These are phyloP conservation scores for Micromys minutus DNA, from an alignment of 2,113 vertebrate genomes.

Conservation along the genomic window DNA sequence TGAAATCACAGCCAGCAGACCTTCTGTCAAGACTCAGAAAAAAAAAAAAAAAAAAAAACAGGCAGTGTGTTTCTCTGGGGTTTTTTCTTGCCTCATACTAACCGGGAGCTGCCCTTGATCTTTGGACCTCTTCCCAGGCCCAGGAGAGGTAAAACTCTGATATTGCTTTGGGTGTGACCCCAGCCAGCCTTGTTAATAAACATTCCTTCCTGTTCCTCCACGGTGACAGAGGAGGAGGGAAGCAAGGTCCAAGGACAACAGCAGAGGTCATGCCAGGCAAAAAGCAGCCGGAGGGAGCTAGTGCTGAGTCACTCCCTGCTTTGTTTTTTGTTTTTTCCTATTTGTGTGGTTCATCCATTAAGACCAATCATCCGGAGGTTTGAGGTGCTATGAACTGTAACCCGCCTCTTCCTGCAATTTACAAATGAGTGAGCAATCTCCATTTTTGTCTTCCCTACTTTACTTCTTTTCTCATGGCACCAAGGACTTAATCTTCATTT, in stretches of 20 bases:
- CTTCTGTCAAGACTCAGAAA: not conserved
- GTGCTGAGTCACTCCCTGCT: slow-evolving; percentile 40
- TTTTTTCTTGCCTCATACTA: slow-evolving; percentile 24
- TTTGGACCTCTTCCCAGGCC: slow-evolving; percentile 45
- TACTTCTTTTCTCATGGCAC: slow-evolving; percentile 1
- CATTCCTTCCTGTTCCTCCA: slow-evolving; percentile 71
- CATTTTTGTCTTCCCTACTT: not conserved
- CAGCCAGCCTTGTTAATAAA: slow-evolving; percentile 57
- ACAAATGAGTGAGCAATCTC: not conserved
- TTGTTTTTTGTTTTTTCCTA: slow-evolving; percentile 41
- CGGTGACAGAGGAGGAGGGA: slow-evolving; percentile 49
- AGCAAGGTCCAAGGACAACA: not conserved
- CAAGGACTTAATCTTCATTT: slow-evolving; percentile 23
- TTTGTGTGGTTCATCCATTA: slow-evolving; percentile 30
- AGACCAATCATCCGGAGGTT: not conserved
- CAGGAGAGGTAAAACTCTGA: slow-evolving; percentile 50
- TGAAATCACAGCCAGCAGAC: not conserved
- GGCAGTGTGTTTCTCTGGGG: not conserved
- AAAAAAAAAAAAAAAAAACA: not conserved
- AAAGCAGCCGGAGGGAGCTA: not conserved
- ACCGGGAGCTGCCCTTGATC: slow-evolving; percentile 12
- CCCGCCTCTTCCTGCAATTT: slow-evolving; percentile 13
- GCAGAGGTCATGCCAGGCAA: not conserved
- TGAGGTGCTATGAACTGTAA: not conserved
- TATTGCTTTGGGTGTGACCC: slow-evolving; percentile 60